Conservation (phyloP, 2,113 vertebrate genomes). For the Choloepus hoffmanni region DNA sequence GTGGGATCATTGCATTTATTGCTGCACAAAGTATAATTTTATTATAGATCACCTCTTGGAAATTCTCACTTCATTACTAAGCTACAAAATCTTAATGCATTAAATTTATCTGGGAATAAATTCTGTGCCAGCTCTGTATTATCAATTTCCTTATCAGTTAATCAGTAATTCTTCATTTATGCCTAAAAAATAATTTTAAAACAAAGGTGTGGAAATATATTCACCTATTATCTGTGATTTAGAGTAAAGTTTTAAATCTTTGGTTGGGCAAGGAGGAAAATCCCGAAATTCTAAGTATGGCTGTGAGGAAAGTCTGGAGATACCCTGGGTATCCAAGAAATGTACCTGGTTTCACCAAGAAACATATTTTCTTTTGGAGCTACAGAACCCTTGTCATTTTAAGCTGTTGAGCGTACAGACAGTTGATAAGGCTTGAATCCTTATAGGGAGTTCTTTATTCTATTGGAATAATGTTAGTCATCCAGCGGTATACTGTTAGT, state of each 20-base stretch:
- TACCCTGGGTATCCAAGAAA: neutral
- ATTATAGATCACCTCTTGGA: neutral
- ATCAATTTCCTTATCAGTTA: neutral
- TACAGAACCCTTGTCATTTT: neutral
- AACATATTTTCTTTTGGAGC: neutral
- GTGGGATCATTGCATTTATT: neutral
- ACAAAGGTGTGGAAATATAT: neutral
- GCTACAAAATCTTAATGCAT: neutral
- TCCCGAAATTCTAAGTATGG: neutral
- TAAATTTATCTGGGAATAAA: neutral
- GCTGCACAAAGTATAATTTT: neutral
- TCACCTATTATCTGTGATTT: neutral
- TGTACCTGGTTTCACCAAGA: neutral
- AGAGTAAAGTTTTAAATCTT: neutral
- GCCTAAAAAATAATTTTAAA: neutral
- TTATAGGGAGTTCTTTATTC: neutral
- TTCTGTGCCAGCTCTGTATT: neutral
- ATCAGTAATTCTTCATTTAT: neutral
- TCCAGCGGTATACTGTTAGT: neutral
- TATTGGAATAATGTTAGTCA: neutral
- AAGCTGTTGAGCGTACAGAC: neutral
- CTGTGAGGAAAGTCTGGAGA: neutral
- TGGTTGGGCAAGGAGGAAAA: neutral
- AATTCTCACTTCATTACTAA: neutral
- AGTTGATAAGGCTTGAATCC: too few species aligned